Percentiles rank a stretch among this genome's conserved stretches.
Conservation (phyloP, 2,113 vertebrate species). For the Oostethus manadensis region DNA sequence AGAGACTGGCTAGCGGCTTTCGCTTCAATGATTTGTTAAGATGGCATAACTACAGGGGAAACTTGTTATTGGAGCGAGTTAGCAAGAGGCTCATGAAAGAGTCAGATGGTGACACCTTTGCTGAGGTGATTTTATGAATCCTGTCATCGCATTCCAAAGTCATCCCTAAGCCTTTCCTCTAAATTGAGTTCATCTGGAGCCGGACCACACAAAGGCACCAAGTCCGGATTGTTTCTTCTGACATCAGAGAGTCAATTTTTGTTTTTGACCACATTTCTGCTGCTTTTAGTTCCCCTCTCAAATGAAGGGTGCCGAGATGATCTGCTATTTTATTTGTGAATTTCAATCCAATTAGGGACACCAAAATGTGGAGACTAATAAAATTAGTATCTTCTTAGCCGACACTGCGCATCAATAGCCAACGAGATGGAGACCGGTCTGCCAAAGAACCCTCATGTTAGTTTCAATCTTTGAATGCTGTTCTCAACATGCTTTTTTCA, state of each 20-base stretch:
- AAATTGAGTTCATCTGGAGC: conserved; percentile 71
- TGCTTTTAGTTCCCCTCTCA: conserved; percentile 55
- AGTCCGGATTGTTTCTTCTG: conserved; percentile 68
- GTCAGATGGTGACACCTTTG: conserved; percentile 74
- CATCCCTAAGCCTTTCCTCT: conserved; percentile 67
- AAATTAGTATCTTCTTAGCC: conserved; percentile 47
- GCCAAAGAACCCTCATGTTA: conserved; percentile 43
- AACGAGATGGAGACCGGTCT: conserved; percentile 46
- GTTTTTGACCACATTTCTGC: conserved; percentile 68
- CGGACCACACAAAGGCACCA: conserved; percentile 59
- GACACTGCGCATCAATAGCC: conserved; percentile 44
- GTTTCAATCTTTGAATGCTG: conserved; percentile 60
- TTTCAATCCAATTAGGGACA: conserved; percentile 65
- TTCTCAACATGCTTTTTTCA: conserved; percentile 50
- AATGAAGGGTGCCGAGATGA: conserved; percentile 51
- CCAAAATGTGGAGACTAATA: conserved; percentile 57
- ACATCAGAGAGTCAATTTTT: conserved; percentile 65
- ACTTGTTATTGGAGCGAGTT: conserved; percentile 73
- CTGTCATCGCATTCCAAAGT: conserved; percentile 71
- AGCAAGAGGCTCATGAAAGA: conserved; percentile 69
- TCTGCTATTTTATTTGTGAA: conserved; percentile 58
- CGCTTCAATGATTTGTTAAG: conserved; percentile 70
- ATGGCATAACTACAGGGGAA: conserved; percentile 77
- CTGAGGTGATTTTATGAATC: conserved; percentile 67
- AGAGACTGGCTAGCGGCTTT: conserved; percentile 64